Evolutionary conservation across 1,140 invertebrate genomes (phyloP).

Genomic region (Octopus bimaculoides): DNA sequence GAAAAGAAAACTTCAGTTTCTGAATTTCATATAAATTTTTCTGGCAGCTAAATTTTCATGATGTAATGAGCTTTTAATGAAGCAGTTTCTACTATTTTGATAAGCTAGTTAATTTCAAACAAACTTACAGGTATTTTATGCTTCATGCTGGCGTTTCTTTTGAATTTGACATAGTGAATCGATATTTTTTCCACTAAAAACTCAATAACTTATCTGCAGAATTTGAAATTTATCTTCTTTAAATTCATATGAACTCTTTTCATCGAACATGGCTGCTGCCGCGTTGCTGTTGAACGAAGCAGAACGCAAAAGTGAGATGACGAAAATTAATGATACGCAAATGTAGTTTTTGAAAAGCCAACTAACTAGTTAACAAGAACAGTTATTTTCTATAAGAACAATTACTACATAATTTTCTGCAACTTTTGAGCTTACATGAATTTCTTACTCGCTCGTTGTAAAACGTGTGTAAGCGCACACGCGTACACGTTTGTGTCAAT

Average conservation of each 20-base stretch:
- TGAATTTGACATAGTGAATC: neutral
- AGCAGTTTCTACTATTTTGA: slow-evolving; percentile 5
- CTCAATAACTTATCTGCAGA: neutral
- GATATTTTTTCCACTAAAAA: slow-evolving; percentile 2
- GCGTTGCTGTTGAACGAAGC: neutral
- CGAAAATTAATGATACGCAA: neutral
- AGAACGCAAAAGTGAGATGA: neutral
- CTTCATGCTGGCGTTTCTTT: neutral
- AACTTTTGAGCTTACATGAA: neutral
- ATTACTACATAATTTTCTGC: neutral
- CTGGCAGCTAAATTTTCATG: neutral
- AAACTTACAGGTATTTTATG: neutral
- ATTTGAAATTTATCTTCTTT: neutral
- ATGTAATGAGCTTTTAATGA: neutral
- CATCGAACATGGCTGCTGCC: slow-evolving; percentile 2
- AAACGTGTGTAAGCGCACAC: too few relatives aligned
- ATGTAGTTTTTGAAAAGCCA: neutral
- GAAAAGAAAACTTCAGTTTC: neutral
- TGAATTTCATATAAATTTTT: neutral
- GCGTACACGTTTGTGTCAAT: neutral
- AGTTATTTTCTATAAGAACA: neutral
- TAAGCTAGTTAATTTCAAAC: neutral
- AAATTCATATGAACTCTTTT: neutral
- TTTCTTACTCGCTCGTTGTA: too few relatives aligned
- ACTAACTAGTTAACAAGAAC: neutral